These are phyloP conservation scores for Menidia beryllina DNA, from an alignment of 2,113 vertebrate species.

Conservation along the genomic window DNA sequence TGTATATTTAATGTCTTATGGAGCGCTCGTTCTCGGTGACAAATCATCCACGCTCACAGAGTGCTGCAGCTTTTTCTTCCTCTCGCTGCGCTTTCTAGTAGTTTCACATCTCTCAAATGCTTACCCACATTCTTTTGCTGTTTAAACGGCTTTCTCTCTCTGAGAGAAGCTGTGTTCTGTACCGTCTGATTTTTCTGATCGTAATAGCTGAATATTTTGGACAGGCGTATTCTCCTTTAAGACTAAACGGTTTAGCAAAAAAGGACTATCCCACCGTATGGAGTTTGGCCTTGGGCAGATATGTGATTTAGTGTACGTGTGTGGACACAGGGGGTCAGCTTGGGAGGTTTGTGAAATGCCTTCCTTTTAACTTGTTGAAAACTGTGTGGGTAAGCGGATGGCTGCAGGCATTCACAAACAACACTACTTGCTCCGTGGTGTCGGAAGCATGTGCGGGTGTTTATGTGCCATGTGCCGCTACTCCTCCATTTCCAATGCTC, in stretches of 20 bases:
- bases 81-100: conserved; percentile 46
- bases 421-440: conserved; percentile 54
- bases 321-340: conserved; percentile 52
- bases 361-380: conserved; percentile 52
- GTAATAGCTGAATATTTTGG: neutral
- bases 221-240: conserved; percentile 4
- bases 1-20: neutral
- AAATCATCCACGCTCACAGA: neutral
- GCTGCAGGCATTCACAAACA: conserved; percentile 62
- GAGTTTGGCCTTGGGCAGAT: conserved; percentile 9
- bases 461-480: conserved; percentile 67
- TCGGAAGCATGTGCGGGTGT: conserved; percentile 68
- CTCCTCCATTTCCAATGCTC: conserved; percentile 73
- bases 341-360: conserved; percentile 64
- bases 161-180: conserved; percentile 6
- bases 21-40: neutral
- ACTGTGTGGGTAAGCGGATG: conserved; percentile 59
- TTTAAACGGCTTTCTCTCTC: conserved; percentile 64
- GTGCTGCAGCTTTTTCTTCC: neutral
- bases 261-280: too few relatives aligned
- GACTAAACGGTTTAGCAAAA: neutral
- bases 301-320: conserved; percentile 21
- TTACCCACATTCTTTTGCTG: conserved; percentile 56
- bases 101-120: conserved; percentile 62
- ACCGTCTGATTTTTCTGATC: conserved; percentile 9